These are phyloP conservation scores for Archivesica marissinica DNA, from an alignment of 1,140 invertebrate species.

Conservation along the genomic window DNA sequence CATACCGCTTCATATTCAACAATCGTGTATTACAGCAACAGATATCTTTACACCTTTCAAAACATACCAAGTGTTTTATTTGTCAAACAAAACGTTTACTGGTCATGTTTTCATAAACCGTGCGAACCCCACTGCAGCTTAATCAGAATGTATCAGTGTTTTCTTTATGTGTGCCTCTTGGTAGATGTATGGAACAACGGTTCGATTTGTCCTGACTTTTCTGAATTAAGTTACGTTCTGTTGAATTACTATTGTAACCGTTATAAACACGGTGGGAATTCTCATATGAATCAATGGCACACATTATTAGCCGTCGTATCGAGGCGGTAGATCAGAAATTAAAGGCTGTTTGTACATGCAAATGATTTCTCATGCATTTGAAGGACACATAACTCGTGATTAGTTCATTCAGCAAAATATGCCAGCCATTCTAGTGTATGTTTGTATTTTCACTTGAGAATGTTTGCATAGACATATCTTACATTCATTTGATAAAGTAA, in stretches of 20 bases:
- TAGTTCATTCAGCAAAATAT: background rate
- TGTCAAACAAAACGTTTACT: background rate
- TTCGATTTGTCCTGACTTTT: conserved; percentile 4
- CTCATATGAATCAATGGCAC: conserved; percentile 3
- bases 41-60: background rate
- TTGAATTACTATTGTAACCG: background rate
- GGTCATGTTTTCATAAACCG: conserved; percentile 25
- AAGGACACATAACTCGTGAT: background rate
- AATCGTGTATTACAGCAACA: background rate
- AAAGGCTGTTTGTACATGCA: conserved; percentile 6
- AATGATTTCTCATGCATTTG: background rate
- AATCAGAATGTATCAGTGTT: background rate
- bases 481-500: background rate
- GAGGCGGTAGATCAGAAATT: conserved; percentile 22
- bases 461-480: background rate
- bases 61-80: no score
- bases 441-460: background rate
- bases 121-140: conserved; percentile 4
- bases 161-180: background rate
- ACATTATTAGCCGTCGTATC: conserved; percentile 3
- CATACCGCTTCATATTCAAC: no score
- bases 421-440: background rate
- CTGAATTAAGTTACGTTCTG: conserved; percentile 1
- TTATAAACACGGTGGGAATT: conserved; percentile 34
- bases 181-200: conserved; percentile 44